Evolutionary conservation across 2,888 invertebrate genomes (phyloP), one percentile per base, ranked within the genome.

Genomic region (Dioctria rufipes): DNA sequence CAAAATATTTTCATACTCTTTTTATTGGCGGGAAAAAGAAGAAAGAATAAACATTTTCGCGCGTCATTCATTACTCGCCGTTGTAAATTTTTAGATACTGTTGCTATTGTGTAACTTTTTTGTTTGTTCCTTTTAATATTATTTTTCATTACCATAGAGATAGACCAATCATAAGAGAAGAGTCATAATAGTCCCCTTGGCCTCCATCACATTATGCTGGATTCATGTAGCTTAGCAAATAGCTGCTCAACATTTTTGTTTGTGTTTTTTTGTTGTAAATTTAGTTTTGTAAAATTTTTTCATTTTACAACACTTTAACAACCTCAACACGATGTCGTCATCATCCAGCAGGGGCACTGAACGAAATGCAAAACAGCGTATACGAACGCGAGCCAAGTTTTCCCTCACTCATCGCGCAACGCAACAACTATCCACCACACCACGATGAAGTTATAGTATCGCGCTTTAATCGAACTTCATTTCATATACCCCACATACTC

Each of bases 281-380:
- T 11, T 11, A 8, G 25, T 71, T 49, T 71, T 51, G 25, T 71
- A 39, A 11, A 71, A 58, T 73, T 73, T 73, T 73, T 58, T 58
- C 58, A 39, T 9, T 58, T 73, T 73, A 42, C 73, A 73, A 73
- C 73, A 73, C 60, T 43, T 58, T 39, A 4, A 73, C 73, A 37
- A 73, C 58, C 58, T 42, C 40, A 39, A 39, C 6, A 9, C 43
- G 40, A 51, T 73, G 73, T 54, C 73, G 73, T 73, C 73, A 73
- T 42, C 60, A 25, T 25, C 25, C 25, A 25, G 13, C 58, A 39
- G 60, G 73, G 73, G 73, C 73, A 73, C 73, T 73, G 73, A 73
- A 73, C 73, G 73, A 58, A 60, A 42, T 39, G 11, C 54, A 54
- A 54, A 8, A 25, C 25, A 25, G 71, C 42, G 49, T 2, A 6